Percentiles rank a stretch among this genome's conserved stretches.
Conservation (phyloP, 2,888 invertebrate genomes). For the Cosmia trapezina region DNA sequence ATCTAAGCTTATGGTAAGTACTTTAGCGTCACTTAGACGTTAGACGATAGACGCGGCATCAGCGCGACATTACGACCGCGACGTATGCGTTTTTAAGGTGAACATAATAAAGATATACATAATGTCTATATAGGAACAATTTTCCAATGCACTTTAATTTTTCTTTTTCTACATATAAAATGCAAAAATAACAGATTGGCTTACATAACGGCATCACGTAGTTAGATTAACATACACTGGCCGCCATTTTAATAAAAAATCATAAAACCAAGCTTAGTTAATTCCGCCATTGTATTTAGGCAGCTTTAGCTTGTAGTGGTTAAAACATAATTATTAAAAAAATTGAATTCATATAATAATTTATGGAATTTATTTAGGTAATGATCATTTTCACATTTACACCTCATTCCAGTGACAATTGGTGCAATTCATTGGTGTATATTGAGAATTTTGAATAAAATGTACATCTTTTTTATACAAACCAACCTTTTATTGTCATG, state of each 20-base stretch:
- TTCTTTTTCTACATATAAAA: slow-evolving; percentile 17
- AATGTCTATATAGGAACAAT: too few relatives aligned
- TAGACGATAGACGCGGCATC: too few relatives aligned
- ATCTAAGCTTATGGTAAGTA: background rate
- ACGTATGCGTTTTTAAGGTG: too few relatives aligned
- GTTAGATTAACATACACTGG: slow-evolving; percentile 40
- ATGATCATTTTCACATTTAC: slow-evolving; percentile 1
- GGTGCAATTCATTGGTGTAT: background rate
- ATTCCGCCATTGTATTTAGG: slow-evolving; percentile 60
- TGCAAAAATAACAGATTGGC: slow-evolving; percentile 51
- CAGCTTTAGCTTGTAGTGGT: slow-evolving; percentile 67
- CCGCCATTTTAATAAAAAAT: slow-evolving; percentile 19
- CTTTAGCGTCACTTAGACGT: too few relatives aligned
- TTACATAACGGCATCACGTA: slow-evolving; percentile 52
- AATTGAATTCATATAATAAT: slow-evolving; percentile 11
- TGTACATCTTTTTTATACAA: background rate
- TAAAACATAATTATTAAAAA: background rate
- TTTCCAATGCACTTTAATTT: slow-evolving; percentile 46
- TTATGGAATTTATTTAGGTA: slow-evolving; percentile 10
- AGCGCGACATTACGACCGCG: background rate
- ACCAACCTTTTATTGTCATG: background rate
- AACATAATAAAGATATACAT: too few relatives aligned
- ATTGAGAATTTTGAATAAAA: too few relatives aligned
- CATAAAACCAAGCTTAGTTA: slow-evolving; percentile 39
- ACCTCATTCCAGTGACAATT: slow-evolving; percentile 3